Percentiles rank a stretch among this genome's conserved stretches.
Evolutionary conservation across 1,140 invertebrate species (phyloP).

Genomic region (Cyclargus thomasi): DNA sequence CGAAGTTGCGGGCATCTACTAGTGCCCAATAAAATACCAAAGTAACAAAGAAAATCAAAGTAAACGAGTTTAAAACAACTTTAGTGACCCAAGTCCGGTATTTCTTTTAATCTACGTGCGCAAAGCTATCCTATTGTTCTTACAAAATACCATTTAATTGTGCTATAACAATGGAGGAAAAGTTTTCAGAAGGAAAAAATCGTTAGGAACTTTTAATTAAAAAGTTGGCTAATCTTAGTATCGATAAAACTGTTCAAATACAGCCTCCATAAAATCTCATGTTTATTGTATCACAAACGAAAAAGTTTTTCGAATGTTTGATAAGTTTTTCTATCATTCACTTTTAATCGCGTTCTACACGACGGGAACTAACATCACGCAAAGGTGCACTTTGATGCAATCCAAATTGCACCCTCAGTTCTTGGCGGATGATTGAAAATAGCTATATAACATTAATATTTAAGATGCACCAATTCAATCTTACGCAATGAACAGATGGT

Average conservation of each 20-base stretch:
- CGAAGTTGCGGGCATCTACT: no score
- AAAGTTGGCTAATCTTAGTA: not conserved
- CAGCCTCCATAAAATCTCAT: not conserved
- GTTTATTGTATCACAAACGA: not conserved
- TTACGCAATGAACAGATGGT: no score
- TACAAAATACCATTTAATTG: slow-evolving; percentile 8
- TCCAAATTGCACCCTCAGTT: no score
- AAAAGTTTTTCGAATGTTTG: not conserved
- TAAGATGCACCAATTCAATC: no score
- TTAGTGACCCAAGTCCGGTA: not conserved
- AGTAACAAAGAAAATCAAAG: slow-evolving; percentile 5
- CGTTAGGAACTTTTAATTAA: slow-evolving; percentile 3
- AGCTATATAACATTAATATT: no score
- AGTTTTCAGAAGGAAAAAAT: not conserved
- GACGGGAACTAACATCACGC: no score
- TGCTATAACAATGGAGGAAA: slow-evolving; percentile 11
- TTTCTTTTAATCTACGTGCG: not conserved
- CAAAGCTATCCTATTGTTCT: slow-evolving; percentile 2
- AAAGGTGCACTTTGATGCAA: no score
- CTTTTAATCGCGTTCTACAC: no score
- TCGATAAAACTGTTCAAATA: not conserved
- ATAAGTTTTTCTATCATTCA: not conserved
- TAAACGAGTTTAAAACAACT: slow-evolving; percentile 8
- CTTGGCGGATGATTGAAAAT: no score
- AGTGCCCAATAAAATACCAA: not conserved